These are phyloP conservation scores for Meloidogyne floridensis DNA, from an alignment of 1,140 invertebrate species.

Conservation along the genomic window DNA sequence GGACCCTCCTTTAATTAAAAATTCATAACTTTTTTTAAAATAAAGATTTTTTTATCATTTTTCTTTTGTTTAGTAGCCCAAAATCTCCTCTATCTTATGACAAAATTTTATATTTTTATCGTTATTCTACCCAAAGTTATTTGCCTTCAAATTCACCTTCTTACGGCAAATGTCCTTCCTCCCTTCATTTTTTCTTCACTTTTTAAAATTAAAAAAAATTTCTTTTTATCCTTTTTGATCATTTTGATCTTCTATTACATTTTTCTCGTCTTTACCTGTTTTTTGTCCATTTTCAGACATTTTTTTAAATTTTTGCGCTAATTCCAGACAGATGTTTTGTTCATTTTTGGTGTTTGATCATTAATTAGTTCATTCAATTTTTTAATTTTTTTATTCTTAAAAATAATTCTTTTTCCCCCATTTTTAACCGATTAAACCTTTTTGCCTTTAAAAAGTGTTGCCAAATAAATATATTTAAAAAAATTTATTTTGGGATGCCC, in stretches of 20 bases:
- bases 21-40: not conserved
- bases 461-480: slow-evolving; percentile 3
- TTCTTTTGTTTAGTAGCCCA: not conserved
- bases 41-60: not conserved
- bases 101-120: not conserved
- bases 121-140: not conserved
- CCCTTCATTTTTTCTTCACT: not conserved
- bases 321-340: slow-evolving; percentile 1
- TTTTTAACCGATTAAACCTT: not conserved
- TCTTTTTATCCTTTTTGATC: not conserved
- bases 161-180: not conserved
- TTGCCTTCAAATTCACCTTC: not conserved
- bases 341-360: slow-evolving; percentile 3
- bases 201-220: not conserved
- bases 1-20: not conserved
- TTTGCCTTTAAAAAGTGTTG: not conserved
- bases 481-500: not conserved
- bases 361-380: slow-evolving; percentile 7
- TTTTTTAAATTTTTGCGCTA: not conserved
- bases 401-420: not conserved
- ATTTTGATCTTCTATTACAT: not conserved
- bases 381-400: not conserved
- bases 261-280: not conserved
- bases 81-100: too few species aligned
- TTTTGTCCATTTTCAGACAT: slow-evolving; percentile 4